Percentiles rank a stretch among this genome's conserved stretches.
Conservation (phyloP, 2,888 invertebrate species). For the Cataglyphis altisquamis region DNA sequence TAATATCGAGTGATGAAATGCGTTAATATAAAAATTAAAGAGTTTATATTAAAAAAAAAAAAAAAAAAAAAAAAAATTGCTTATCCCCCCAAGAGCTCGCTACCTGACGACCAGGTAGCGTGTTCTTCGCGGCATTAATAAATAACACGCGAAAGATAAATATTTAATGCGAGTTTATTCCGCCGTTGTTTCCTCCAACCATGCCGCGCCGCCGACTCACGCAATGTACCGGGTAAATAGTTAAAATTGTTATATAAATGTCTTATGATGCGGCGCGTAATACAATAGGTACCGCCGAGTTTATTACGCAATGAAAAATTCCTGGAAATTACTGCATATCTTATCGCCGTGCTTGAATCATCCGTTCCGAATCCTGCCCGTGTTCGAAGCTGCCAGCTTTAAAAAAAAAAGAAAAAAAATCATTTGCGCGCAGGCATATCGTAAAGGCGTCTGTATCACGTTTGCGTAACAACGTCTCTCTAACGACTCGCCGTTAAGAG, state of each 20-base stretch:
- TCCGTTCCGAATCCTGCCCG: slow-evolving; percentile 47
- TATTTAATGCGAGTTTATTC: slow-evolving; percentile 42
- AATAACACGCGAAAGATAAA: slow-evolving; percentile 35
- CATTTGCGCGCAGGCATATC: slow-evolving; percentile 62
- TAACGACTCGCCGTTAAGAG: slow-evolving; percentile 62
- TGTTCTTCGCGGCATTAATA: slow-evolving; percentile 34
- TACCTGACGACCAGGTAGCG: background rate
- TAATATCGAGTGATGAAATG: slow-evolving; percentile 41
- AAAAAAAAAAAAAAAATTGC: slow-evolving; percentile 4
- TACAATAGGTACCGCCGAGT: slow-evolving; percentile 28
- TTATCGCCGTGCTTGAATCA: slow-evolving; percentile 47
- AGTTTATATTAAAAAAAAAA: slow-evolving; percentile 29
- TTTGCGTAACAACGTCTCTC: slow-evolving; percentile 60
- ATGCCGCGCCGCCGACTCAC: slow-evolving; percentile 21
- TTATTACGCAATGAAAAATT: slow-evolving; percentile 55
- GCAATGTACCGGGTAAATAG: slow-evolving; percentile 50
- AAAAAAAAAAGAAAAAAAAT: slow-evolving; percentile 30
- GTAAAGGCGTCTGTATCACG: slow-evolving; percentile 69
- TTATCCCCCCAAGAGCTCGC: slow-evolving; percentile 20
- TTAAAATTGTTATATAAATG: slow-evolving; percentile 57
- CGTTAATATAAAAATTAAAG: slow-evolving; percentile 51
- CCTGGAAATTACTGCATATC: slow-evolving; percentile 47
- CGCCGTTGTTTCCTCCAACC: slow-evolving; percentile 34
- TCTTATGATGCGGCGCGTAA: slow-evolving; percentile 49
- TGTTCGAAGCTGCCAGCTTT: slow-evolving; percentile 52